A percentile compares a stretch with the other conserved stretches of the same genome.
phyloP scores from a whole-genome alignment of 2,888 invertebrate species.

The Eristalinus aeneus region DNA sequence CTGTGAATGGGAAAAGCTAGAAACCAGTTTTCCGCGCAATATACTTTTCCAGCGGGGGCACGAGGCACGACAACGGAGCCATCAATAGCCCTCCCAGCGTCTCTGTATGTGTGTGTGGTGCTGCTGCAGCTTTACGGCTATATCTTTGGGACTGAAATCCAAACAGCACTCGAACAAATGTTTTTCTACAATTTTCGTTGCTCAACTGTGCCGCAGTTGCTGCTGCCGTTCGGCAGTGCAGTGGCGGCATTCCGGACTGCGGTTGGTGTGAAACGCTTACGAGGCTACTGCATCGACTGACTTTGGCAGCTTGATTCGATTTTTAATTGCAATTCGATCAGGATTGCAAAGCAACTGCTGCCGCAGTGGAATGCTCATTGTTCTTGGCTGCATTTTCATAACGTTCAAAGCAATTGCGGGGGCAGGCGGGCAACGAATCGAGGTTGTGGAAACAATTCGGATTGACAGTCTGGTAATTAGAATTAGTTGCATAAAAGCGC shows the following conservation, averaged over 20 bases:
- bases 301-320: conserved; percentile 32
- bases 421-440: neutral
- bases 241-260: neutral
- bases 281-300: neutral
- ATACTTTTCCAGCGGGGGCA: conserved; percentile 27
- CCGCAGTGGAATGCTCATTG: conserved; percentile 10
- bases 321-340: conserved; percentile 37
- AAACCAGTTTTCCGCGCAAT: conserved; percentile 63
- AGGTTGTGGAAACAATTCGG: neutral
- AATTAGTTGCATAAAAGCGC: neutral
- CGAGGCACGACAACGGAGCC: neutral
- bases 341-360: neutral
- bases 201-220: conserved; percentile 11
- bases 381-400: conserved; percentile 1
- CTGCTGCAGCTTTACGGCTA: conserved; percentile 29
- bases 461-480: neutral
- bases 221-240: conserved; percentile 7
- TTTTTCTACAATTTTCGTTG: conserved; percentile 28
- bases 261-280: conserved; percentile 29
- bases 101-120: conserved; percentile 4
- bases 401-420: neutral
- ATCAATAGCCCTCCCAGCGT: neutral
- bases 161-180: conserved; percentile 54
- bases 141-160: conserved; percentile 44
- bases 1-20: conserved; percentile 63